Evolutionary conservation across 2,113 vertebrate species (phyloP).

Genomic region (Chrysemys picta): DNA sequence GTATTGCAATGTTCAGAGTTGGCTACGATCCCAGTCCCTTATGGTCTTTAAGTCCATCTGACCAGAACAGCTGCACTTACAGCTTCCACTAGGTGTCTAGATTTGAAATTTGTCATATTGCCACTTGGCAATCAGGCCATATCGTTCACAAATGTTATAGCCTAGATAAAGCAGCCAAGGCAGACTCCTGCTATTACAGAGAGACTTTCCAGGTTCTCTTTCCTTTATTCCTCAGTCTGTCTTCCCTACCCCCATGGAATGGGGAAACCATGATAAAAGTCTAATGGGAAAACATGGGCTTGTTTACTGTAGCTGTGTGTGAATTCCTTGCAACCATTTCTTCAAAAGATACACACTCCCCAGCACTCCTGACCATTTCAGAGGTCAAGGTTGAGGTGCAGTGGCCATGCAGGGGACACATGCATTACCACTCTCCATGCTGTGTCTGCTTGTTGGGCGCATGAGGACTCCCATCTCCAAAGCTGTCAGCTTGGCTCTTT

Average conservation of each 20-base stretch:
- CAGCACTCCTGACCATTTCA: not conserved
- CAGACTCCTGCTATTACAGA: constrained; percentile 50
- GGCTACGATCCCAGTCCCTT: constrained; percentile 19
- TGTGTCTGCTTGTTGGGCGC: not conserved
- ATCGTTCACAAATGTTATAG: not conserved
- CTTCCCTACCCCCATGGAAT: constrained; percentile 57
- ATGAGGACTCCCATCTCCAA: not conserved
- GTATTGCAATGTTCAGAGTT: constrained; percentile 17
- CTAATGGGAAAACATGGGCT: constrained; percentile 35
- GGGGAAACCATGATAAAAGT: constrained; percentile 55
- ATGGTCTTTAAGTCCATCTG: constrained; percentile 43
- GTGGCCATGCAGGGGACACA: not conserved
- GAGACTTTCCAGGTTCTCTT: constrained; percentile 65
- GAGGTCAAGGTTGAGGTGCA: not conserved
- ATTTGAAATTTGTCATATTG: constrained; percentile 29
- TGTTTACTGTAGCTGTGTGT: constrained; percentile 5
- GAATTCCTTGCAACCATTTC: constrained; percentile 57
- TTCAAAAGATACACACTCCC: constrained; percentile 4
- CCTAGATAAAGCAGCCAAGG: constrained; percentile 49
- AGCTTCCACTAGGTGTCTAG: constrained; percentile 69
- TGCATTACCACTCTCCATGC: not conserved
- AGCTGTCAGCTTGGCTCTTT: not conserved
- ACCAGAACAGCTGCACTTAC: constrained; percentile 55
- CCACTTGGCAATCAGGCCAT: constrained; percentile 54
- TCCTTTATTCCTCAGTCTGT: constrained; percentile 63